Conservation (phyloP, 2,888 invertebrate genomes). For the Leucoptera coffeella region DNA sequence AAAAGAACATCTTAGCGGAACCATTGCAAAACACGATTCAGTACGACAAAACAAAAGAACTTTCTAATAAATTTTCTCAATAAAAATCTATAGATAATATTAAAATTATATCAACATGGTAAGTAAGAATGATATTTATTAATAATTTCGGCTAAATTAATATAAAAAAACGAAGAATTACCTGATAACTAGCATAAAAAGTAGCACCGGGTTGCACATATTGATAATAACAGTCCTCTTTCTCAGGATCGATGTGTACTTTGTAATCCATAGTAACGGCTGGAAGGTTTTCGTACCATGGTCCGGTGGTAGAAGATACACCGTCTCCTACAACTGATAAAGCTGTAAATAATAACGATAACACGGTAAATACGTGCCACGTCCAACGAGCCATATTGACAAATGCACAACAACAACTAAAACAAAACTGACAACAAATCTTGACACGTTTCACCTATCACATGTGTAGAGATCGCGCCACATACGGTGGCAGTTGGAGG, state of each 20-base stretch:
- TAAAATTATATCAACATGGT: no score
- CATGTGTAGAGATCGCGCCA: no score
- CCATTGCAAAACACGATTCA: no score
- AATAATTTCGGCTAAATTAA: not conserved
- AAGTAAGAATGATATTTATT: no score
- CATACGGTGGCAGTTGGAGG: no score
- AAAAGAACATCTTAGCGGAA: no score
- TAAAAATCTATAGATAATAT: not conserved
- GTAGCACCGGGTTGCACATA: constrained; percentile 88
- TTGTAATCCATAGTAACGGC: constrained; percentile 95
- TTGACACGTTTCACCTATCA: no score
- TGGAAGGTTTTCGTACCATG: constrained; percentile 82
- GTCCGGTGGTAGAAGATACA: constrained; percentile 51
- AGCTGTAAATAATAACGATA: constrained; percentile 40
- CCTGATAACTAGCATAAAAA: constrained; percentile 92
- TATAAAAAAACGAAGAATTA: constrained; percentile 23
- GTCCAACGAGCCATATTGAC: constrained; percentile 39
- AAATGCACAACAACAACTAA: constrained; percentile 4
- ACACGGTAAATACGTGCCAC: constrained; percentile 45
- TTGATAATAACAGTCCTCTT: constrained; percentile 92
- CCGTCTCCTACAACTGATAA: constrained; percentile 43
- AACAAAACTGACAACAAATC: no score
- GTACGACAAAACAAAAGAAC: no score
- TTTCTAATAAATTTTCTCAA: no score
- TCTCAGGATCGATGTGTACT: constrained; percentile 88